Conservation (phyloP, 35 echinoderm and acorn worm species). For the Ophioderma brevispina region DNA sequence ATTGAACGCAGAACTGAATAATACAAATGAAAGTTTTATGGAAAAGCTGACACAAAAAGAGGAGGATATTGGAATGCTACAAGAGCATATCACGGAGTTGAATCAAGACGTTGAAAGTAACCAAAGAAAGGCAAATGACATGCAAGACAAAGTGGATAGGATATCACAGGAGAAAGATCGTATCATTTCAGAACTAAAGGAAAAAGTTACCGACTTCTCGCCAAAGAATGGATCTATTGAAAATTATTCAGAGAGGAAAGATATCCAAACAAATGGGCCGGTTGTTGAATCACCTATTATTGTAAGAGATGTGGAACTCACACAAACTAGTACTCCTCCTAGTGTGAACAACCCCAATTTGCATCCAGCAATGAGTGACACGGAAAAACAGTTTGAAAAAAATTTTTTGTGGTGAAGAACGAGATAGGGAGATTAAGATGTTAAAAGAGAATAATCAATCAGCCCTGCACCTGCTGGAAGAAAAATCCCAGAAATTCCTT, state of each 20-base stretch:
- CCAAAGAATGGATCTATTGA: background rate
- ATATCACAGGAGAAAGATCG: background rate
- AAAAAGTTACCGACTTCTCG: background rate
- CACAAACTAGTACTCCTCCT: background rate
- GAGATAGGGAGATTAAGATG: constrained; percentile 72
- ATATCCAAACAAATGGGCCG: constrained; percentile 36
- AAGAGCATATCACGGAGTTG: background rate
- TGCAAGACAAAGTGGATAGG: background rate
- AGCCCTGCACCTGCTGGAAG: constrained; percentile 60
- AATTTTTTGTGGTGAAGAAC: constrained; percentile 80
- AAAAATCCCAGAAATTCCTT: constrained; percentile 64
- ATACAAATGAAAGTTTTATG: constrained; percentile 6
- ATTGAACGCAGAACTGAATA: background rate
- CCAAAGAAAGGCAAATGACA: background rate
- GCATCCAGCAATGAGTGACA: constrained; percentile 81
- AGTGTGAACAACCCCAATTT: background rate
- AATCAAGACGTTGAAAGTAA: background rate
- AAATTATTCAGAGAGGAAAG: constrained; percentile 29
- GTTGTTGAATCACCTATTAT: background rate
- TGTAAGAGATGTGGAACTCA: background rate
- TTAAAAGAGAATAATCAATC: constrained; percentile 75
- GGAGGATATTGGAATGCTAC: background rate
- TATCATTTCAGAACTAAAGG: background rate
- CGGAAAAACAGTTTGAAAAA: constrained; percentile 92
- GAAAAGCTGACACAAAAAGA: constrained; percentile 19